phyloP scores from a whole-genome alignment of 2,797 vertebrate genomes.

The Enteromius thamalakanensis region DNA sequence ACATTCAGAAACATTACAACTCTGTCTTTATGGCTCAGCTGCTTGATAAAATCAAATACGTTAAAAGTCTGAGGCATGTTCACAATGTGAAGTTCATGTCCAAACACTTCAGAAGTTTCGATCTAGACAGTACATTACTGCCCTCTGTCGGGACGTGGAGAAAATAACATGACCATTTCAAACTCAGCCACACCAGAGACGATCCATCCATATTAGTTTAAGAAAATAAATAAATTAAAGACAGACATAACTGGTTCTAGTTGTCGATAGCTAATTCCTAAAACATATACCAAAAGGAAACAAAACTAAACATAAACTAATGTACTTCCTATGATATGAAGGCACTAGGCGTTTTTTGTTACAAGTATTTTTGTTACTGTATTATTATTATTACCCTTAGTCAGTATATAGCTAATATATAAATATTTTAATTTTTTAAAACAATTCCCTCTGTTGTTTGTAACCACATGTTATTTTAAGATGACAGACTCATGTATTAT shows the following conservation, averaged over 20 bases:
- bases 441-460: neutral
- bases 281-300: neutral
- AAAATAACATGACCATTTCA: neutral
- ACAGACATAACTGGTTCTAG: neutral
- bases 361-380: no score
- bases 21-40: neutral
- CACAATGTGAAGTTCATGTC: neutral
- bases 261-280: neutral
- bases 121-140: conserved; percentile 58
- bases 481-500: neutral
- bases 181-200: neutral
- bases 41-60: neutral
- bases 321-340: neutral
- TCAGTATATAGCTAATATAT: neutral
- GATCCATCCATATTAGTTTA: neutral
- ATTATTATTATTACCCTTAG: neutral
- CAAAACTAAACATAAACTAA: neutral
- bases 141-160: conserved; percentile 71
- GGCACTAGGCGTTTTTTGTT: neutral
- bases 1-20: neutral
- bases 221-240: neutral
- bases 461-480: neutral
- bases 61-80: neutral
- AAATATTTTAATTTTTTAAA: no score
- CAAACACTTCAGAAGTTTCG: neutral